Conservation (phyloP, 2,888 invertebrate species). For the Hedychridium roseum region DNA sequence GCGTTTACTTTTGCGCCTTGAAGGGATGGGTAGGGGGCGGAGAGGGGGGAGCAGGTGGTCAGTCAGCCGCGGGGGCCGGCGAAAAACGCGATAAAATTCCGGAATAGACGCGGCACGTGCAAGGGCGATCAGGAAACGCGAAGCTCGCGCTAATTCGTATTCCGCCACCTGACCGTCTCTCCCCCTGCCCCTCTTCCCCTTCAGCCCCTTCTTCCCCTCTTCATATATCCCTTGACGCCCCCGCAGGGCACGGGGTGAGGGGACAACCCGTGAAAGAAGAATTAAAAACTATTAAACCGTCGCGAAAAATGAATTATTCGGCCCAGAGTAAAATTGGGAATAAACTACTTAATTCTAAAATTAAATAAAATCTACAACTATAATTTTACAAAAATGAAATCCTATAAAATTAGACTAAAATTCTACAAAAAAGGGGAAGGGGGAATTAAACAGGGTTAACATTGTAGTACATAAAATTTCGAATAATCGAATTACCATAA, state of each 20-base stretch:
- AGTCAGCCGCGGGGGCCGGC: background rate
- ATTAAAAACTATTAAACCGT: background rate
- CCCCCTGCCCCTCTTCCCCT: constrained; percentile 45
- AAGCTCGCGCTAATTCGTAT: constrained; percentile 46
- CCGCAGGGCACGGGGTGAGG: constrained; percentile 50
- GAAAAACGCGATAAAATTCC: constrained; percentile 20
- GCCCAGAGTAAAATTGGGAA: no score
- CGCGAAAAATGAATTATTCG: no score
- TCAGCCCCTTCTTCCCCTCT: constrained; percentile 28
- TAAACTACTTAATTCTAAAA: background rate
- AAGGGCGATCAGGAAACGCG: no score
- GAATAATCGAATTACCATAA: no score
- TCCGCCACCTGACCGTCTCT: constrained; percentile 63
- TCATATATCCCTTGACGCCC: constrained; percentile 61
- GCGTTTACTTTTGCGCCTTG: no score
- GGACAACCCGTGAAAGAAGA: constrained; percentile 23
- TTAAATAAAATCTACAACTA: background rate
- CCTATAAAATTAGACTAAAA: no score
- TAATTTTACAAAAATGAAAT: background rate
- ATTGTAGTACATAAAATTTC: no score
- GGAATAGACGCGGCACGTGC: constrained; percentile 18
- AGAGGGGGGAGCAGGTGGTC: no score
- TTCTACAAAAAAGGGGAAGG: no score
- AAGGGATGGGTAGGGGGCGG: no score
- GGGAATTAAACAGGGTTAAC: no score